Evolutionary conservation across 2,797 vertebrate genomes (phyloP), one percentile per base, ranked within the genome.

Genomic region (Cheirogaleus major): DNA sequence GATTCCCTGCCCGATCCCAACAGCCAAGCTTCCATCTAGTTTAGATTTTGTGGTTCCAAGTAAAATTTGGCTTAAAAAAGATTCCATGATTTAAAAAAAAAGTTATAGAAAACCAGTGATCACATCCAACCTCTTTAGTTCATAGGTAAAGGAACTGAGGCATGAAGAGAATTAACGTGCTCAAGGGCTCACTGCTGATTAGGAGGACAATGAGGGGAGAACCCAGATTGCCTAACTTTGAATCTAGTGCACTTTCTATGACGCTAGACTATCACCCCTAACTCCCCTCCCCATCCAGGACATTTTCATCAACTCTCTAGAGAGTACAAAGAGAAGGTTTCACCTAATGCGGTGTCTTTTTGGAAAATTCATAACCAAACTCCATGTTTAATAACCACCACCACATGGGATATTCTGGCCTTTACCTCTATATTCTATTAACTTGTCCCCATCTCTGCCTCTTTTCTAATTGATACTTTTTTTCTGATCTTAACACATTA

Each of bases 51-150:
- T 9, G 20, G 7, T 80, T 67, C 22, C 38, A 91, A 43, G 2
- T 38, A 92, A 76, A 89, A 87, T 35, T 1, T 78, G 32, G 30
- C n/a, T 88, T 43, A 61, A 78, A 57, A 85, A 72, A 65, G 63
- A n/a, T 67, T 45, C 25, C 6, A n/a, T 1, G 27, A 30, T 13
- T 89, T 65, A 35, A 67, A 67, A 52, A 67, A 27, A 69, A 30
- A 32, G 11, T 25, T 79, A 35, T 23, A 70, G 81, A 61, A 73
- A 89, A 79, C 2, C 25, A 48, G 4, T 23, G 45, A 69, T 48
- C 8, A 41, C 0, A 0, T 18, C 17, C 43, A 43, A 27, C 17
- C 38, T 59, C 14, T 43, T 45, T 22, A 72, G 63, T 18, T 78
- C 15, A 22, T 18, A 70, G 43, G 45, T 43, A 72, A 72, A 55